phyloP scores from a whole-genome alignment of 2,113 vertebrate species.

The Dermatemys mawii region DNA sequence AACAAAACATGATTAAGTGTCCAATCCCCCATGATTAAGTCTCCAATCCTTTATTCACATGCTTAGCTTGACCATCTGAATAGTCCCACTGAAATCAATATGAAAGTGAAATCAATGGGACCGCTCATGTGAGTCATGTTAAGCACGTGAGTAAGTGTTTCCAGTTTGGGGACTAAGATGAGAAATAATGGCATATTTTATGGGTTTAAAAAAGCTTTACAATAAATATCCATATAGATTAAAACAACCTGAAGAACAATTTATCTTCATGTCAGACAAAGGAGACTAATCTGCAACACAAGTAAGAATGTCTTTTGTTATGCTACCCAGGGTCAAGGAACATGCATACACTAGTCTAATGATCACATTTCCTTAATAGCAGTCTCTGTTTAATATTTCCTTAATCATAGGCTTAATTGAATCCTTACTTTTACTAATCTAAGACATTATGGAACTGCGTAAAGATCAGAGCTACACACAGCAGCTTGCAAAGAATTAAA shows the following conservation, averaged over 20 bases:
- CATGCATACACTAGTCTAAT: neutral
- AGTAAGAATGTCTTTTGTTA: neutral
- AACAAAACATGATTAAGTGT: constrained; percentile 50
- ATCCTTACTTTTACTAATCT: neutral
- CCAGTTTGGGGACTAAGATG: constrained; percentile 1
- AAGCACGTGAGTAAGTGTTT: constrained; percentile 5
- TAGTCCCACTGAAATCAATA: constrained; percentile 53
- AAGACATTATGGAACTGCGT: accelerated
- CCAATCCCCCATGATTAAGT: constrained; percentile 54
- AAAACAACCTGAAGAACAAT: neutral
- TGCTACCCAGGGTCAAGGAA: neutral
- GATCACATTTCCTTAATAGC: neutral
- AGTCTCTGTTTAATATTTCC: neutral
- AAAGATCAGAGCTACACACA: accelerated
- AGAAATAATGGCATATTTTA: neutral
- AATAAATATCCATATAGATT: constrained; percentile 35
- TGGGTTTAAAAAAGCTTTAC: neutral
- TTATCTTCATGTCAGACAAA: neutral
- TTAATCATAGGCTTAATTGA: neutral
- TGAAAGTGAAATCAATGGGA: constrained; percentile 49
- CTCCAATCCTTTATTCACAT: constrained; percentile 20
- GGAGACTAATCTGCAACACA: neutral
- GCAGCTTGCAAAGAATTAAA: neutral
- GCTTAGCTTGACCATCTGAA: constrained; percentile 53
- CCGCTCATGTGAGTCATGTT: constrained; percentile 48